Evolutionary conservation across 2,113 vertebrate genomes (phyloP), one percentile per base, ranked within the genome.

Genomic region (Pterocles gutturalis): DNA sequence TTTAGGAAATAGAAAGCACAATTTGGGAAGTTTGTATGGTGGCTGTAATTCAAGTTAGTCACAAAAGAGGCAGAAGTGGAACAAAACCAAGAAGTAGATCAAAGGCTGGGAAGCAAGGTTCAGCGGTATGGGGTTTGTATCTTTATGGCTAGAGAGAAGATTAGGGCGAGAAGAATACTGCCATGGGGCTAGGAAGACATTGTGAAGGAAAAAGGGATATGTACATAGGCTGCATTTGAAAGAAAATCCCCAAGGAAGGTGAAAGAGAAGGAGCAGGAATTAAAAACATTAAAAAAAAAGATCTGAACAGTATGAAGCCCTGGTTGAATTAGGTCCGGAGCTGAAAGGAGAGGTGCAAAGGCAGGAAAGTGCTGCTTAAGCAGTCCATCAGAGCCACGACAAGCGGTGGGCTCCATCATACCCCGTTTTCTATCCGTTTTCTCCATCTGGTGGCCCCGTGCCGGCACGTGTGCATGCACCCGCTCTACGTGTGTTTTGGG

Each of bases 41-140:
- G 87, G 85, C 95, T 87, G 87, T 91, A 95, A 94, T 97, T 93
- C 2, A 51, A 90, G 91, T 94, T 95, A 69, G 65, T 89, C 89
- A 97, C 97, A 98, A 97, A 97, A 96, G 97, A 97, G 92, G 95
- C 93, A 95, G 94, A 94, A 96, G 92, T 95, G 96, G 97, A 98
- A 98, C 95, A 97, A 97, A 96, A 97, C 20, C 95, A 96, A 93
- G 83, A 89, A 92, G 73, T 58, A 93, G 93, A 97, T 98, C 96
- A 98, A 97, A 97, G 96, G 91, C 77, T 89, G 92, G 89, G 95
- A 95, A 96, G 84, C 77, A 89, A 78, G 41, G 83, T 93, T 97
- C 95, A 96, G 83, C 58, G 0, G 94, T 96, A 96, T 96, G 93
- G 93, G 95, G 96, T 97, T 97, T 96, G 96, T 97, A 96, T 96